Conservation (phyloP, 2,888 invertebrate genomes). For the Caenorhabditis virilis region DNA sequence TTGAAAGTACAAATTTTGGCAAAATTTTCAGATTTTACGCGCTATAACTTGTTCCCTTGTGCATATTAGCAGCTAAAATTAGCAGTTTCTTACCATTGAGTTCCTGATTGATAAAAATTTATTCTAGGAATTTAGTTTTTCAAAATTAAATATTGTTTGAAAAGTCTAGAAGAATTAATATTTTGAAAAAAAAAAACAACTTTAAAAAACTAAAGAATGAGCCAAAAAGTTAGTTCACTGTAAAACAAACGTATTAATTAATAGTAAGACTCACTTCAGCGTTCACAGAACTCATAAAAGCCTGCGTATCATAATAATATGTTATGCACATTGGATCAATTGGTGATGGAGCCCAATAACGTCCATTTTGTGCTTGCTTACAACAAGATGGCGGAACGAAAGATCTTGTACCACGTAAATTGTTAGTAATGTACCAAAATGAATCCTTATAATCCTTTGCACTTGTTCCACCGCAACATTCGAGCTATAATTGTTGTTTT, state of each 20-base stretch:
- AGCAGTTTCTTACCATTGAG: too few species aligned
- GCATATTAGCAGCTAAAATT: too few species aligned
- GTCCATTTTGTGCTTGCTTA: conserved; percentile 56
- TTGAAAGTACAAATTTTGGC: too few species aligned
- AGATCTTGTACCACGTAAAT: conserved; percentile 59
- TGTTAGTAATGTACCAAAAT: conserved; percentile 67
- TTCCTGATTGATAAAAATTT: too few species aligned
- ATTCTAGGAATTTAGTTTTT: too few species aligned
- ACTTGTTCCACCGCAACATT: conserved; percentile 62
- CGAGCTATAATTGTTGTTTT: conserved; percentile 49
- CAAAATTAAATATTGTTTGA: too few species aligned
- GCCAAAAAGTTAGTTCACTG: not conserved
- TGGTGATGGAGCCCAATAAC: conserved; percentile 62
- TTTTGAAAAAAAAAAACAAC: too few species aligned
- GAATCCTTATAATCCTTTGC: conserved; percentile 62
- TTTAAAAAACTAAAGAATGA: not conserved
- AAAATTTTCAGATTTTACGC: too few species aligned
- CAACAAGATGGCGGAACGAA: conserved; percentile 65
- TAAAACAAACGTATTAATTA: not conserved
- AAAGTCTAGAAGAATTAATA: too few species aligned
- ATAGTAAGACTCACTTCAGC: conserved; percentile 48
- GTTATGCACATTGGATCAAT: conserved; percentile 66
- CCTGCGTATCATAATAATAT: conserved; percentile 53
- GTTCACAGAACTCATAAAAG: conserved; percentile 60
- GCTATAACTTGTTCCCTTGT: too few species aligned